Evolutionary conservation across 1,140 invertebrate species (phyloP), one percentile per base, ranked within the genome.

Genomic region (Drosophila mojavensis): DNA sequence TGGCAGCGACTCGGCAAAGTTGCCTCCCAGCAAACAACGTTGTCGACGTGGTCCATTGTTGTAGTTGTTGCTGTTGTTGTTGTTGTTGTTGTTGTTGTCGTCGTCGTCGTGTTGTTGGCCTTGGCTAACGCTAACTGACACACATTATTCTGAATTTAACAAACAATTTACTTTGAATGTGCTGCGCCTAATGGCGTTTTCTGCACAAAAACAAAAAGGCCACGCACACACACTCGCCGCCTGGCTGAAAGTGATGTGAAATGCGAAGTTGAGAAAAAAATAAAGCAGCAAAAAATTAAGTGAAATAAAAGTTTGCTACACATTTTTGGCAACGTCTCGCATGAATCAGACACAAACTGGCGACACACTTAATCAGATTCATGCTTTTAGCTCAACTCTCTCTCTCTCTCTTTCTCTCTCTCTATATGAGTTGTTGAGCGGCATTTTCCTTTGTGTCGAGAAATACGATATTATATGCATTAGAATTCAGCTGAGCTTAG

Each of bases 71-170:
- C 7, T 24, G 20, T 17, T 11, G 24, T 15, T 58, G 55, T 43
- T 26, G 39, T 10, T 20, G 53, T 6, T 24, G 20, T n/a, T 24
- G 20, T 17, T 11, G 24, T 15, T 58, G 55, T 43, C 15, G 39
- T 10, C 13, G 53, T 6, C 15, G 20, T 66, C 28, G 50, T 33
- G n/a, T 55, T 60, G n/a, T 53, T 53, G 39, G 70, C 70, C 70
- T 73, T 73, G 64, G 64, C 70, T 58, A 68, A 51, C 67, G 80
- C 84, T 85, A 89, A 89, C 85, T 89, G 85, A 89, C 85, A 78
- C 80, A 89, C 84, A 89, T 89, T 89, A 89, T 90, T 90, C 78
- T 80, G 81, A 89, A 89, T 89, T 89, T 89, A 89, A 89, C 84
- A 89, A 89, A 89, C 84, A 89, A 89, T 89, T 88, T 89, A 84